Evolutionary conservation across 1,140 invertebrate species (phyloP), one percentile per base, ranked within the genome.

Genomic region (Doryteuthis pealeii): DNA sequence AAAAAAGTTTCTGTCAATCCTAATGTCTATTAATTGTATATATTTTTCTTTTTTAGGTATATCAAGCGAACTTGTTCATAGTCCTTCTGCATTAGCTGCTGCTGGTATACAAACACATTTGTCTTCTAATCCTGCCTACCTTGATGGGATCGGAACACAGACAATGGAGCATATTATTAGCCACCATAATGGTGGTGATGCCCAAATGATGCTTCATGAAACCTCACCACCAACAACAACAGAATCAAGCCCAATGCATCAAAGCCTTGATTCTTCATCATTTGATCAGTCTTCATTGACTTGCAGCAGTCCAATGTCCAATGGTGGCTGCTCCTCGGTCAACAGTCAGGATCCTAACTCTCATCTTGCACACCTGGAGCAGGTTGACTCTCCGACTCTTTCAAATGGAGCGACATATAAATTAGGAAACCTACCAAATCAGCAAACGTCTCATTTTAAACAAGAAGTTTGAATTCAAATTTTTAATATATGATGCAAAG

Each of bases 281-380:
- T 68, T 68, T 68, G 31, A 32, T 26, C 66, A 68, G 0, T 32
- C 66, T 8, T 22, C 66, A 30, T 10, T 68, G 12, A 31, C 54
- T 28, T 62, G 66, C 66, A 68, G 32, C 30, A 68, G 66, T 68
- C 66, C 66, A 22, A 5, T 68, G 66, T 66, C 65, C 28, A 66
- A 66, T 31, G 65, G 26, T 14, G 15, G 65, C 28, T 31, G 15
- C 12, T n/a, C 26, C 54, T 14, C 54, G 6, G 54, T 62, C 6
- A 62, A 62, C 18, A 22, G 18, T 26, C 66, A 68, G 0, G 66
- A 68, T 32, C 66, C 22, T 5, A 22, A 68, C 30, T 30, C 66
- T 32, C 66, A 68, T 12, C 5, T 30, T 5, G 18, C 28, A 68
- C 28, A 30, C 10, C 6, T 28, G 10, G 54, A 62, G 6, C 54